These are phyloP conservation scores for Cheilosia soror DNA, from an alignment of 2,888 invertebrate species.

Conservation along the genomic window DNA sequence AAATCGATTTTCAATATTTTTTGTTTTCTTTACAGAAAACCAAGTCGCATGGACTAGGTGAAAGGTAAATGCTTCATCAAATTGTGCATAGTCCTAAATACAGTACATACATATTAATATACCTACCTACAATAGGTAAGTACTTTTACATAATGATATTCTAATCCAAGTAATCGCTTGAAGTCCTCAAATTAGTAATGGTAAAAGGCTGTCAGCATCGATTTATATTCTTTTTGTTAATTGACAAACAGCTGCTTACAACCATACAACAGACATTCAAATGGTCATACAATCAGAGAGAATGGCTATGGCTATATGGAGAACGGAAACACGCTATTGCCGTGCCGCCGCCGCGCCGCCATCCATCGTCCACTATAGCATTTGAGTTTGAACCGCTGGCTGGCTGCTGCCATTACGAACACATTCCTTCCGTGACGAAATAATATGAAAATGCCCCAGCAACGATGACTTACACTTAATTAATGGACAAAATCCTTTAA, in stretches of 20 bases:
- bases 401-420: conserved; percentile 18
- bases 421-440: conserved; percentile 71
- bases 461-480: conserved; percentile 73
- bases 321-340: conserved; percentile 25
- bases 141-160: not conserved
- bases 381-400: not conserved
- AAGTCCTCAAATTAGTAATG: conserved; percentile 46
- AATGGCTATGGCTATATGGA: conserved; percentile 40
- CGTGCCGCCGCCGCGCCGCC: not conserved
- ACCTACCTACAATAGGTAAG: not conserved
- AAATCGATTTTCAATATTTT: too few relatives aligned
- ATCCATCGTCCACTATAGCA: not conserved
- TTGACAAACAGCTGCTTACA: conserved; percentile 63
- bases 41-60: too few relatives aligned
- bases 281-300: conserved; percentile 32
- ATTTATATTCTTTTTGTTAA: conserved; percentile 65
- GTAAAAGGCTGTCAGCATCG: conserved; percentile 49
- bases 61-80: too few relatives aligned
- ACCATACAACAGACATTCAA: conserved; percentile 32
- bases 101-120: not conserved
- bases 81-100: too few relatives aligned
- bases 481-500: conserved; percentile 74
- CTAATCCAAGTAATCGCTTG: conserved; percentile 27
- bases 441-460: conserved; percentile 65
- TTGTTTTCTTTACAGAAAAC: too few relatives aligned